Evolutionary conservation across 1,140 invertebrate species (phyloP), one percentile per base, ranked within the genome.

Genomic region (Platyscapa corneri): DNA sequence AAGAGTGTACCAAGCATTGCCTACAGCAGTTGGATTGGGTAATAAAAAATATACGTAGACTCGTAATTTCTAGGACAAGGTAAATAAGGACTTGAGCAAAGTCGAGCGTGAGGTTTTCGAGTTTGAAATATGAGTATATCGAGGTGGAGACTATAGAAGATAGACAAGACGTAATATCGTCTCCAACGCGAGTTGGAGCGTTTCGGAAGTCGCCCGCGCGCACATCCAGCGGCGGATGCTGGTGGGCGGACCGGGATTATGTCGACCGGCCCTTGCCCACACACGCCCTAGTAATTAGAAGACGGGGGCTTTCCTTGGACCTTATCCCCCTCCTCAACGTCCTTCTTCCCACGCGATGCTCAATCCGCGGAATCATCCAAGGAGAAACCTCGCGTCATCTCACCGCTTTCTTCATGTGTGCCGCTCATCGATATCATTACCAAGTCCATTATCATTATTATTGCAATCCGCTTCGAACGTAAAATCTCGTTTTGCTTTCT

Each of bases 171-270:
- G 27, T 10, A 60, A 27, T 27, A 6, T 53, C 49, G 49, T 10
- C 16, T 10, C 16, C 49, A 14, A 14, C 49, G 49, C 16, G 18
- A 53, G 10, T 53, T 14, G 8, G 49, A 14, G 16, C 8, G 10
- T 53, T 53, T 53, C 49, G 49, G 49, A 53, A 53, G 49, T 53
- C 49, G 49, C 49, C 49, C 10, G 49, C 49, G 49, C 49, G 18
- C 56, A 27, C 56, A 60, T 60, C 56, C 56, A n/a, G 56, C 27
- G 60, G 49, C 77, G 83, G 83, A 85, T 80, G 83, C 77, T 42
- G 34, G 83, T 85, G 67, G 83, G 83, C 83, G 83, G 64, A 85
- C 83, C 83, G 67, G 82, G 82, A 18, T 64, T 32, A 60, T 10
- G 56, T 60, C 5, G 23, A 23, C 14, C 56, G 10, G 20, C 56